A percentile compares a stretch with the other conserved stretches of the same genome.
Evolutionary conservation across 64 coral and sea anemone genomes (phyloP).

Genomic region (Montipora efflorescens): DNA sequence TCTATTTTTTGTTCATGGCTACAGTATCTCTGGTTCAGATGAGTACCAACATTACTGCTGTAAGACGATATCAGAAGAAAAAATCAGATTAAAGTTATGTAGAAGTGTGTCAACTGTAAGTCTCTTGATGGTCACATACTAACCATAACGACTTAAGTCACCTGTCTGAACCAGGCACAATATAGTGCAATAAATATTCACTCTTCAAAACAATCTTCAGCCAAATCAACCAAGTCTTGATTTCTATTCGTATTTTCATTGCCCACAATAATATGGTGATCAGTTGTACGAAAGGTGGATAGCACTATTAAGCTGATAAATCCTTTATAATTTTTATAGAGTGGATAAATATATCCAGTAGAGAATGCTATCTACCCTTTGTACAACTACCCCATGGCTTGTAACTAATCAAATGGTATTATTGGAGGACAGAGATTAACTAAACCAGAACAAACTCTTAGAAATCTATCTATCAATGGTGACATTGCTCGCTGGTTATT

Average conservation of each 20-base stretch:
- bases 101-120: conserved; percentile 21
- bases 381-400: conserved; percentile 13
- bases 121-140: conserved; percentile 17
- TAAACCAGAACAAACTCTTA: conserved; percentile 50
- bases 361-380: conserved; percentile 19
- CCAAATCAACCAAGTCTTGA: conserved; percentile 24
- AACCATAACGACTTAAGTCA: conserved; percentile 28
- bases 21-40: conserved; percentile 13
- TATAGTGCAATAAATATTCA: conserved; percentile 23
- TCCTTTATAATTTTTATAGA: conserved; percentile 27
- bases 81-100: conserved; percentile 13
- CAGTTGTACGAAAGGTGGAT: conserved; percentile 27
- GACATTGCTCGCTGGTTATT: conserved; percentile 23
- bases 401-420: conserved; percentile 56
- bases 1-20: conserved; percentile 25
- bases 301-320: conserved; percentile 28
- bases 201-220: conserved; percentile 22
- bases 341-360: conserved; percentile 26
- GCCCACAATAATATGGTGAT: conserved; percentile 16
- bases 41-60: not conserved
- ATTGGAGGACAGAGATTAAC: conserved; percentile 56
- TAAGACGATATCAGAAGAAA: conserved; percentile 19
- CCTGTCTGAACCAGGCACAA: conserved; percentile 15
- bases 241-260: conserved; percentile 26
- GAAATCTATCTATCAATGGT: conserved; percentile 41